Percentiles rank a stretch among this genome's conserved stretches.
Conservation (phyloP, 2,113 vertebrate species). For the Pardalotus punctatus region DNA sequence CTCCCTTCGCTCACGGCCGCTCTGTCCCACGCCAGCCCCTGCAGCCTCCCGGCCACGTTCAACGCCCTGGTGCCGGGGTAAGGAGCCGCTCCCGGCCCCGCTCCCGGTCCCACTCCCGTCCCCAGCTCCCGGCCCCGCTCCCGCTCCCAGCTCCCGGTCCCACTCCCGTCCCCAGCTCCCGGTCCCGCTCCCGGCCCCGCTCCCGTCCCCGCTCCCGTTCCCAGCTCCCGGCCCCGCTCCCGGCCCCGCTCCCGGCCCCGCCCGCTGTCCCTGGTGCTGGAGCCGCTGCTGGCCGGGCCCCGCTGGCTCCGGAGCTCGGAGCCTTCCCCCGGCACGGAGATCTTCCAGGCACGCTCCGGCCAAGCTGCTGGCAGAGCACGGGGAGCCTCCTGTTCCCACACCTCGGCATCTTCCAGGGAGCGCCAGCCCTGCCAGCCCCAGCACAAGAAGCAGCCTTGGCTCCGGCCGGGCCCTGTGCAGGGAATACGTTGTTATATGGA, state of each 20-base stretch:
- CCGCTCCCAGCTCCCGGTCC: neutral
- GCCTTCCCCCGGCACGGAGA: neutral
- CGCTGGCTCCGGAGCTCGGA: neutral
- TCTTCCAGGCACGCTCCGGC: too few species aligned
- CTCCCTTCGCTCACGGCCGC: conserved; percentile 12
- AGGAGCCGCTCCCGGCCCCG: fast-evolving
- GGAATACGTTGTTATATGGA: fast-evolving
- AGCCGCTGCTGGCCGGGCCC: neutral
- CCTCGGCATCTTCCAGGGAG: fast-evolving
- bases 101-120: too few species aligned
- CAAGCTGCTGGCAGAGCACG: too few species aligned
- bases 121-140: neutral
- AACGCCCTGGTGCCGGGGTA: fast-evolving
- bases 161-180: too few species aligned
- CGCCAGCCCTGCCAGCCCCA: neutral
- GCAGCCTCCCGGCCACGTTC: conserved; percentile 3
- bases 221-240: neutral
- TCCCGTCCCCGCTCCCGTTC: too few species aligned
- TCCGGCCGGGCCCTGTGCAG: neutral
- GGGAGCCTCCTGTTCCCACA: fast-evolving
- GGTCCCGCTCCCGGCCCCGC: fast-evolving
- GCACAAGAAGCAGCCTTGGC: fast-evolving
- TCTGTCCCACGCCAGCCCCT: conserved; percentile 8
- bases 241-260: neutral
- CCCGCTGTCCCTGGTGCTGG: conserved; percentile 23